These are phyloP conservation scores for Dasyprocta punctata DNA, from an alignment of 2,113 vertebrate genomes.

Conservation along the genomic window DNA sequence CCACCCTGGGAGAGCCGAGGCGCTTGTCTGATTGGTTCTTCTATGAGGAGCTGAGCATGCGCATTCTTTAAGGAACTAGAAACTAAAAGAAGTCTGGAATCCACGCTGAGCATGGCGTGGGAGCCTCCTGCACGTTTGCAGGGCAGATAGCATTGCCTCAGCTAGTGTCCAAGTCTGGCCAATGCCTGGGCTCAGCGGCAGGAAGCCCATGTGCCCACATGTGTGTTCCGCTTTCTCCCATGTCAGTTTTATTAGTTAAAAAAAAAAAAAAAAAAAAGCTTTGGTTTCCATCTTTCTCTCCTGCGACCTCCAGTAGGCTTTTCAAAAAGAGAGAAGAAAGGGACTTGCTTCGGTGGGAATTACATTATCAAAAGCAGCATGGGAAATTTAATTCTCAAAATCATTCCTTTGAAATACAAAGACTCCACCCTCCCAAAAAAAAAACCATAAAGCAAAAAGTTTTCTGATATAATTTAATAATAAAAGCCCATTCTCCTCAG, in stretches of 20 bases:
- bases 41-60: not conserved
- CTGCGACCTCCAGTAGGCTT: not conserved
- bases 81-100: not conserved
- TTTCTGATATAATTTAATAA: not conserved
- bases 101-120: rapidly evolving
- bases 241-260: not conserved
- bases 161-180: too few relatives aligned
- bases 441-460: not conserved
- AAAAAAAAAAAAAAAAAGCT: constrained; percentile 14
- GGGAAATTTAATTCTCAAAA: not conserved
- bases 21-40: not conserved
- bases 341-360: not conserved
- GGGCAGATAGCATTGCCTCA: not conserved
- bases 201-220: not conserved
- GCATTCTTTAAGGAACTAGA: not conserved
- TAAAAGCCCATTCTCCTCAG: not conserved
- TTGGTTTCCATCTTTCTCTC: not conserved
- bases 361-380: not conserved
- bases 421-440: not conserved
- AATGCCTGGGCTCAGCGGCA: not conserved
- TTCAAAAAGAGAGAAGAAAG: not conserved
- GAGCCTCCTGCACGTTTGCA: not conserved
- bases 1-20: not conserved
- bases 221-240: not conserved
- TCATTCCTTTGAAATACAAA: constrained; percentile 17